phyloP scores from a whole-genome alignment of 2,797 vertebrate genomes.

The Jordanella pulchra region DNA sequence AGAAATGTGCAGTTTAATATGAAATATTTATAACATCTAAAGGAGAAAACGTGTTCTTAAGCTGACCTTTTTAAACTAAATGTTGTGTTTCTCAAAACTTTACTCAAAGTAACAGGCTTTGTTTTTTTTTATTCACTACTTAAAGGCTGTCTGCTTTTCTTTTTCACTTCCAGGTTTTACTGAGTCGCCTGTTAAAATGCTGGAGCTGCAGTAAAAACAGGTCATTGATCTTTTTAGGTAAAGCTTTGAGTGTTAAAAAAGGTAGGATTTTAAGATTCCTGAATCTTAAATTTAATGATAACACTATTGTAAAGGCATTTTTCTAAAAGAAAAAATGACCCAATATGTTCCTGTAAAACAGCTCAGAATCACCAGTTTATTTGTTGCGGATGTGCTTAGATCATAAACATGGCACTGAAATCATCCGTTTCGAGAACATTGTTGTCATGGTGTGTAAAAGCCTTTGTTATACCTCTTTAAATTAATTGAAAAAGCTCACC shows the following conservation, averaged over 20 bases:
- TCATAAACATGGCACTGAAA: conserved; percentile 15
- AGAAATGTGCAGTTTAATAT: neutral
- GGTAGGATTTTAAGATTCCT: neutral
- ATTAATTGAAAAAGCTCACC: neutral
- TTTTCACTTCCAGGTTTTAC: neutral
- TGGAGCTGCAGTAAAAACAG: neutral
- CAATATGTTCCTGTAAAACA: neutral
- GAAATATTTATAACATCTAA: neutral
- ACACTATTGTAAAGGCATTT: neutral
- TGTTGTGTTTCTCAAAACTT: neutral
- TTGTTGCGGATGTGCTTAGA: conserved; percentile 26
- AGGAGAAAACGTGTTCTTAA: neutral
- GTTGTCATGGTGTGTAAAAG: neutral
- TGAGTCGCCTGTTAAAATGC: neutral
- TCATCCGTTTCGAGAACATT: conserved; percentile 19
- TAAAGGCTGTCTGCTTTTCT: neutral
- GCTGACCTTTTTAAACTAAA: neutral
- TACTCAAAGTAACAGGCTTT: neutral
- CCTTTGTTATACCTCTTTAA: neutral
- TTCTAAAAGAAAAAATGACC: neutral
- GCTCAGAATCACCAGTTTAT: conserved; percentile 3
- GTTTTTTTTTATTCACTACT: neutral
- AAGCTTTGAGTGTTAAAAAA: neutral
- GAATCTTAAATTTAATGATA: neutral
- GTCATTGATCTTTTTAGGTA: neutral